phyloP scores from a whole-genome alignment of 2,888 invertebrate species.

The Ormyrus labotus region DNA sequence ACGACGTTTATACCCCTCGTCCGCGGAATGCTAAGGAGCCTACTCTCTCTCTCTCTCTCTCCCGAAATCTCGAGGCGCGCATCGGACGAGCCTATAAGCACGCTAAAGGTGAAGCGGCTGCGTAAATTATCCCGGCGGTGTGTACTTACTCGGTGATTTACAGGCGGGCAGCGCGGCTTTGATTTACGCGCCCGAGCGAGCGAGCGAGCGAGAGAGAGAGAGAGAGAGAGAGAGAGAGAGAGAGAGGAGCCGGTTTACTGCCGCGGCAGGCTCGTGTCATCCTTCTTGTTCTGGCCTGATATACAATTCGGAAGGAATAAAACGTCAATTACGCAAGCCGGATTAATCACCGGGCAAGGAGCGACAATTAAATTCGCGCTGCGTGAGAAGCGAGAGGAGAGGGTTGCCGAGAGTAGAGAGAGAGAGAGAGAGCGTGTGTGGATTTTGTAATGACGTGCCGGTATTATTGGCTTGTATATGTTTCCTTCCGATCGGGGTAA shows the following conservation, averaged over 20 bases:
- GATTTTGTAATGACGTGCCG: too few relatives aligned
- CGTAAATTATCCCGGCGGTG: conserved; percentile 74
- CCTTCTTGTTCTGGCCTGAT: conserved; percentile 55
- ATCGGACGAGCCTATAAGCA: conserved; percentile 39
- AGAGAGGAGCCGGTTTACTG: conserved; percentile 2
- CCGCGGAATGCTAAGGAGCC: conserved; percentile 44
- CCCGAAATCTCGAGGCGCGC: conserved; percentile 35
- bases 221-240: conserved; percentile 42
- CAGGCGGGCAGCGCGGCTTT: conserved; percentile 72
- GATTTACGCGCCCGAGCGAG: conserved; percentile 71
- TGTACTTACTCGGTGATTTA: conserved; percentile 75
- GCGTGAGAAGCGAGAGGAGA: conserved; percentile 27
- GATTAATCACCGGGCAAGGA: conserved; percentile 35
- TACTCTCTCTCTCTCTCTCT: background rate
- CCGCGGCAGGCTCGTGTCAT: conserved; percentile 60
- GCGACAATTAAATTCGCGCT: conserved; percentile 38
- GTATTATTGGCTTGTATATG: too few relatives aligned
- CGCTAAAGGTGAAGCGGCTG: conserved; percentile 62
- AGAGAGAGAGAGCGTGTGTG: too few relatives aligned
- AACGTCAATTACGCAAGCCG: conserved; percentile 50
- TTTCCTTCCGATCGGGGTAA: too few relatives aligned
- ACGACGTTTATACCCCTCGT: conserved; percentile 48
- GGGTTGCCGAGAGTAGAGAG: too few relatives aligned
- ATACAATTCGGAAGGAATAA: conserved; percentile 57
- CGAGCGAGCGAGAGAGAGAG: conserved; percentile 54